Conservation (phyloP, 2,888 invertebrate species). For the Cataglyphis altisquamis region DNA sequence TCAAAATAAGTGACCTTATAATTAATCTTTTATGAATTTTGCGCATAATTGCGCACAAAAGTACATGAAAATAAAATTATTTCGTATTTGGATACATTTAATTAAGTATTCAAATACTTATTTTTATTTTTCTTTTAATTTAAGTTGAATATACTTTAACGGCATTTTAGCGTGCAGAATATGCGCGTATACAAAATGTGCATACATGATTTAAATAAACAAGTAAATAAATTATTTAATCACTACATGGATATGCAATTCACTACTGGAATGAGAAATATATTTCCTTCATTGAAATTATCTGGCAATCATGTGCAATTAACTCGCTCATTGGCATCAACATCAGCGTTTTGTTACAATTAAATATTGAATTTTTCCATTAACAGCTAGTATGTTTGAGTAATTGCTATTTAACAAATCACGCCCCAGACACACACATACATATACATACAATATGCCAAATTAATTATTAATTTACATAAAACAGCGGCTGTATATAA, state of each 20-base stretch:
- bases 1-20: constrained; percentile 6
- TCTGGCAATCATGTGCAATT: constrained; percentile 62
- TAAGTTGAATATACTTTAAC: constrained; percentile 10
- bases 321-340: constrained; percentile 65
- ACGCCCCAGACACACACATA: neutral
- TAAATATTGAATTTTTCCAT: constrained; percentile 76
- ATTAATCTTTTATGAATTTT: constrained; percentile 5
- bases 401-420: constrained; percentile 73
- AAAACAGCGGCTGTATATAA: constrained; percentile 53
- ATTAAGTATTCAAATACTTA: neutral
- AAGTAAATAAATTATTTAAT: constrained; percentile 48
- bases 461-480: constrained; percentile 64
- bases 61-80: neutral
- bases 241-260: constrained; percentile 19
- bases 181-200: neutral
- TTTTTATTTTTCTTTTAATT: constrained; percentile 12
- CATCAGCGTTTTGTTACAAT: constrained; percentile 59
- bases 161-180: neutral
- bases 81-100: neutral
- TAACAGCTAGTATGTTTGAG: constrained; percentile 63
- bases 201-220: constrained; percentile 32
- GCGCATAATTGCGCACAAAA: neutral
- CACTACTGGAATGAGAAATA: constrained; percentile 32
- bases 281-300: constrained; percentile 42
- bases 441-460: neutral